phyloP scores from a whole-genome alignment of 2,113 vertebrate genomes.

The Ophthalmolycus amberensis region DNA sequence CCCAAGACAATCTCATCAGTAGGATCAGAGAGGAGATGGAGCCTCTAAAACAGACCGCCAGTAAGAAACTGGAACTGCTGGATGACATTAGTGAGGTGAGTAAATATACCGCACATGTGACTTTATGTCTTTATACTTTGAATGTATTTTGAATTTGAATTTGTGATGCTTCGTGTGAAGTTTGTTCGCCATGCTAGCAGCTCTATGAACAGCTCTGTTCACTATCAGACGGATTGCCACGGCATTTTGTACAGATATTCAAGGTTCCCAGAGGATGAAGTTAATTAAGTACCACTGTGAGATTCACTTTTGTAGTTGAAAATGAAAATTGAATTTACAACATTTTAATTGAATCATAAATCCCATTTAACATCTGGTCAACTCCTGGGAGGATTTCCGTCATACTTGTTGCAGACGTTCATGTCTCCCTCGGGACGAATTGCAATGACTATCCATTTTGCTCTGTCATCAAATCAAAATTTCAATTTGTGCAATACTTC shows the following conservation, averaged over 20 bases:
- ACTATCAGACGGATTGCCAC: neutral
- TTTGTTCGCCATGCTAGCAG: neutral
- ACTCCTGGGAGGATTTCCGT: neutral
- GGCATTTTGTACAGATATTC: neutral
- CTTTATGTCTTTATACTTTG: neutral
- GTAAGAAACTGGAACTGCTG: slow-evolving; percentile 63
- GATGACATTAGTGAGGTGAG: slow-evolving; percentile 75
- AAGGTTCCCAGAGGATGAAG: neutral
- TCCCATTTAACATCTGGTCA: no score
- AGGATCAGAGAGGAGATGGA: slow-evolving; percentile 60
- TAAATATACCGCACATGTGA: neutral
- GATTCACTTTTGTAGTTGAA: neutral
- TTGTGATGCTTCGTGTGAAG: neutral
- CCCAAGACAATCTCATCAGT: slow-evolving; percentile 66
- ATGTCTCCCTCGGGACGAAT: neutral
- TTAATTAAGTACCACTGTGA: neutral
- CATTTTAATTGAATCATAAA: neutral
- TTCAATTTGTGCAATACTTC: no score
- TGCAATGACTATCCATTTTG: neutral
- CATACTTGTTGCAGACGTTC: neutral
- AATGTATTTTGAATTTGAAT: neutral
- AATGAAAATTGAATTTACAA: neutral
- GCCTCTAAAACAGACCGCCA: slow-evolving; percentile 40
- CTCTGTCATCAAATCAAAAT: no score
- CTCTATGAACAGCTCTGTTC: neutral